Base-by-base conservation (phyloP, 2,888 invertebrate species). In the Leucania comma region DNA sequence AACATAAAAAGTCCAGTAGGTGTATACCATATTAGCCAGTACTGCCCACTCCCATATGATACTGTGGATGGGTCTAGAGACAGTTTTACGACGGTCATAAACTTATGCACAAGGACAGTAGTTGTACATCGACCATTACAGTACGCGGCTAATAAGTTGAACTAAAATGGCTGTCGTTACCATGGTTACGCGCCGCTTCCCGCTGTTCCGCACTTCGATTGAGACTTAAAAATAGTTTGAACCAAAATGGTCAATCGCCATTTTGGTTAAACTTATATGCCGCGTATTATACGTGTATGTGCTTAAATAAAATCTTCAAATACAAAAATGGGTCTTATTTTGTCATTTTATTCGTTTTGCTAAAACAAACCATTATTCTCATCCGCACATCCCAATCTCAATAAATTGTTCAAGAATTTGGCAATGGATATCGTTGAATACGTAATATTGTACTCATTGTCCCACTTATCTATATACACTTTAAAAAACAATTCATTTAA, bases 51-150 rank as follows among this genome's bases (percentile, higher is more conserved):
- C 14, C n/a, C 59, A 38, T 29, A 51, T 42, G 35, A 74, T 72
- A 75, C 70, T 46, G 60, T 64, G 60, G 58, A 75, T 69, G 62
- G 59, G 48, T 68, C 32, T 2, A 57, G 57, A 72, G 65, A 65
- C 75, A 75, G 77, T 75, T 83, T 83, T 75, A 83, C 66, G 77
- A 70, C 26, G 22, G 72, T 14, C 48, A 54, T 83, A 68, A 80
- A 81, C 58, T 83, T 66, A 73, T 68, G 54, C 24, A 51, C 54
- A 62, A 70, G 64, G 42, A 35, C 46, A 60, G 26, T 72, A 59
- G 38, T 50, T 65, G 46, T 38, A 63, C 48, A 29, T 38, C n/a
- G 2, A 22, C n/a, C 20, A 14, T 38, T 26, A 50, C n/a, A 3
- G 29, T 29, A 29, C 29, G 29, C 29, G 29, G 29, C 29, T 4